Percentiles rank a stretch among this genome's conserved stretches.
phyloP scores from a whole-genome alignment of 2,113 vertebrate genomes.

The Sakesphorus luctuosus region DNA sequence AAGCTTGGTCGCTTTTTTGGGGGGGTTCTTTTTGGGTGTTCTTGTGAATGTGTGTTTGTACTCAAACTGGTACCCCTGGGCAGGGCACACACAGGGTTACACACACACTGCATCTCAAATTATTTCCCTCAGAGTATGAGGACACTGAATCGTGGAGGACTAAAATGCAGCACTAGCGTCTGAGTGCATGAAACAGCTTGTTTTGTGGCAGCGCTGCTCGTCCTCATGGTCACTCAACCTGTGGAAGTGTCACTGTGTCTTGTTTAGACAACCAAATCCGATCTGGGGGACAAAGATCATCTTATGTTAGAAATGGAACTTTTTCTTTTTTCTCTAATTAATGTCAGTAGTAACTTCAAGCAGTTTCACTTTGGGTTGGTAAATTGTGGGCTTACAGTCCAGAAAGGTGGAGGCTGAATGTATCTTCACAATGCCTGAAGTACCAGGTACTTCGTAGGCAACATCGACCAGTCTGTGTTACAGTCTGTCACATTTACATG shows the following conservation, averaged over 20 bases:
- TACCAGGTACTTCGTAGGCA: background rate
- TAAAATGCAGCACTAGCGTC: background rate
- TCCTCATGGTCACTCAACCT: accelerated
- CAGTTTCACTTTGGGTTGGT: background rate
- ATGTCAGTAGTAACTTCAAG: background rate
- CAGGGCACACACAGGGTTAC: accelerated
- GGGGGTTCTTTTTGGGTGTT: background rate
- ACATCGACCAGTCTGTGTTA: background rate
- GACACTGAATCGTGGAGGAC: accelerated
- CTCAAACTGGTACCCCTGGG: background rate
- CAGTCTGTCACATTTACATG: background rate
- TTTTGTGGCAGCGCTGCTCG: background rate
- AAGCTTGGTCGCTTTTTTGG: background rate
- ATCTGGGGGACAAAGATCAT: background rate
- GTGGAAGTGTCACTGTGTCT: background rate
- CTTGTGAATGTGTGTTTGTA: background rate
- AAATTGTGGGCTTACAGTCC: background rate
- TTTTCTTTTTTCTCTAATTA: background rate
- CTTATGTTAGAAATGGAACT: background rate
- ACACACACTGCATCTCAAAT: background rate
- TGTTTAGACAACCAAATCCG: background rate
- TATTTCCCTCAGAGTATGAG: background rate
- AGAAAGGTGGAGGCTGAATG: background rate
- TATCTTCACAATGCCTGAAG: background rate
- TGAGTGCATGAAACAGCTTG: background rate